Conservation (phyloP, 2,113 vertebrate genomes). For the Orycteropus afer region DNA sequence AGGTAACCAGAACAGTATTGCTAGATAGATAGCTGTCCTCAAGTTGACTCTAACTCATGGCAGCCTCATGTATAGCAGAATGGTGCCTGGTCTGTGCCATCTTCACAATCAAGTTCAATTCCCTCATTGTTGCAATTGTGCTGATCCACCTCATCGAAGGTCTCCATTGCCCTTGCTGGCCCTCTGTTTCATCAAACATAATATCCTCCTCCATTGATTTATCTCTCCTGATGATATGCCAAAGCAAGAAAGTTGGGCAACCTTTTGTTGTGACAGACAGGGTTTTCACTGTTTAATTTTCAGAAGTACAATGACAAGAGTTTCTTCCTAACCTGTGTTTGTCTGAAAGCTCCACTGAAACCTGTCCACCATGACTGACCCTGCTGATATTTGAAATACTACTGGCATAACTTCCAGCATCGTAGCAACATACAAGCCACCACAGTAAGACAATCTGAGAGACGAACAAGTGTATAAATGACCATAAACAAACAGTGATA, state of each 20-base stretch:
- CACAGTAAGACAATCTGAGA: not conserved
- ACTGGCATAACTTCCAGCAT: not conserved
- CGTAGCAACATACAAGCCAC: not conserved
- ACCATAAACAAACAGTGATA: no score
- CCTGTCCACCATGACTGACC: not conserved
- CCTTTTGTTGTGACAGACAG: not conserved
- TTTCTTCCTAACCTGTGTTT: not conserved
- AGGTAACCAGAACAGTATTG: no score
- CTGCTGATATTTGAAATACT: not conserved
- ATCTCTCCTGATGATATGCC: not conserved
- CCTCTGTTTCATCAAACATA: not conserved
- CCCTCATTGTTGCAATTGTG: not conserved
- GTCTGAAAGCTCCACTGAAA: not conserved
- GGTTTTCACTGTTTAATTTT: not conserved
- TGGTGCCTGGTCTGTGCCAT: not conserved
- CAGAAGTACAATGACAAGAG: not conserved
- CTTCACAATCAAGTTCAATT: not conserved
- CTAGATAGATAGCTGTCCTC: no score
- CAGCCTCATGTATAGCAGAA: not conserved
- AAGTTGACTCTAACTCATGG: not conserved
- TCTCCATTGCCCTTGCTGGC: not conserved
- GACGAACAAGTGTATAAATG: not conserved
- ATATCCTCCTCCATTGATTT: not conserved
- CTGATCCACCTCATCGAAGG: not conserved
- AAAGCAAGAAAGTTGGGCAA: not conserved